Evolutionary conservation across 2,888 invertebrate species (phyloP).

Genomic region (Pardosa pseudoannulata): DNA sequence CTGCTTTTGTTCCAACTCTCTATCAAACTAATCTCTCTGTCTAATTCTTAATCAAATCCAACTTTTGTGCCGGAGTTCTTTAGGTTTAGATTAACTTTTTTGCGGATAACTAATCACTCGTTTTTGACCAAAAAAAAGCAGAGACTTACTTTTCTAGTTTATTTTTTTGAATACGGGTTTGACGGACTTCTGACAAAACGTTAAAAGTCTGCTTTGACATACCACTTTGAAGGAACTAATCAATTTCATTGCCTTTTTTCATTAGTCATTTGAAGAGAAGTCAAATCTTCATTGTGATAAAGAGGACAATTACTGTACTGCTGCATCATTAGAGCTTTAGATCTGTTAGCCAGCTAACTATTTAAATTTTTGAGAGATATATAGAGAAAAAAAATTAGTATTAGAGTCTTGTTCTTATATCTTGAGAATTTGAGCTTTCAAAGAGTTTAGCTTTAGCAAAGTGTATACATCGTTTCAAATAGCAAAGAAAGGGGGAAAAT

Average conservation of each 20-base stretch:
- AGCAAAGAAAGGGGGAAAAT: not conserved
- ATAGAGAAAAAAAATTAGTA: slow-evolving; percentile 19
- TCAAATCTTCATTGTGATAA: slow-evolving; percentile 42
- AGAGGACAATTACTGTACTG: slow-evolving; percentile 1
- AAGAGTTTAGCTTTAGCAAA: slow-evolving; percentile 4
- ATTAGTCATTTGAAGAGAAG: not conserved
- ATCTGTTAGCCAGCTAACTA: slow-evolving; percentile 29
- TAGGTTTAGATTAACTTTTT: not conserved
- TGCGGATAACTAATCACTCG: not conserved
- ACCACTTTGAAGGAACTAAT: not conserved
- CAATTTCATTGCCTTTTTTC: slow-evolving; percentile 9
- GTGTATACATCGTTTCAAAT: not conserved
- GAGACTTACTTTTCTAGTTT: not conserved
- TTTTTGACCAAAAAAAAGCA: too few species aligned
- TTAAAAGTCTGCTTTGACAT: not conserved
- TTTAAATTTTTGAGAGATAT: slow-evolving; percentile 23
- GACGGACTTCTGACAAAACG: not conserved
- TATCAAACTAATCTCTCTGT: too few species aligned
- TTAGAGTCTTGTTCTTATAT: slow-evolving; percentile 21
- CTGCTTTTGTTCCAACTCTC: not conserved
- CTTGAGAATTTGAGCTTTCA: slow-evolving; percentile 17
- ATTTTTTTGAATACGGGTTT: slow-evolving; percentile 38
- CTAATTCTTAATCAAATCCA: too few species aligned
- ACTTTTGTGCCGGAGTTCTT: not conserved
- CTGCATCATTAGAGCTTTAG: slow-evolving; percentile 42